Evolutionary conservation across 2,113 vertebrate species (phyloP).

Genomic region (Triplophysa siluroides): DNA sequence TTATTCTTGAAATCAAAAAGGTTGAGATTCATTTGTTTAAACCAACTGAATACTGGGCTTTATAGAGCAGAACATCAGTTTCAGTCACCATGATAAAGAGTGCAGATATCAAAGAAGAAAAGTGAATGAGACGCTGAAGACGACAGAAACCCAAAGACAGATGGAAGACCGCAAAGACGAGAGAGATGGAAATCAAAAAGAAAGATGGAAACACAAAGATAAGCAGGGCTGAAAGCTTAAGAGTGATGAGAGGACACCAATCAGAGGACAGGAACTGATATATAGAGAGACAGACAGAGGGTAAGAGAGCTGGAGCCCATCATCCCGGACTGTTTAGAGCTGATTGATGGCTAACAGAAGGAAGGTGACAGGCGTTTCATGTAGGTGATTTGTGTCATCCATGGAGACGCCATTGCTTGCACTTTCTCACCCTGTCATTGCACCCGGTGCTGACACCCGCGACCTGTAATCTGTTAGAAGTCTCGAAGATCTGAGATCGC

Average conservation of each 20-base stretch:
- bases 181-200: slow-evolving; percentile 32
- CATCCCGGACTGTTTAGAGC: slow-evolving; percentile 27
- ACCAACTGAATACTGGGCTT: slow-evolving; percentile 14
- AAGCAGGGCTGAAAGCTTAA: slow-evolving; percentile 33
- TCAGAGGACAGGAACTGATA: slow-evolving; percentile 26
- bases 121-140: slow-evolving; percentile 41
- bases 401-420: slow-evolving; percentile 19
- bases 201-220: slow-evolving; percentile 34
- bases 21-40: background rate
- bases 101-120: slow-evolving; percentile 16
- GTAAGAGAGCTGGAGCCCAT: slow-evolving; percentile 53
- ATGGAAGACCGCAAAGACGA: slow-evolving; percentile 19
- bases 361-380: slow-evolving; percentile 73
- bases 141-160: slow-evolving; percentile 44
- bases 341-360: slow-evolving; percentile 77
- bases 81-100: background rate
- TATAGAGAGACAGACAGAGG: slow-evolving; percentile 35
- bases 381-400: slow-evolving; percentile 65
- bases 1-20: too few species aligned
- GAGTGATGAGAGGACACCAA: slow-evolving; percentile 42
- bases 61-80: slow-evolving; percentile 12
- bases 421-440: slow-evolving; percentile 23
- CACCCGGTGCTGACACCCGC: slow-evolving; percentile 44
- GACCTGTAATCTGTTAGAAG: slow-evolving; percentile 74
- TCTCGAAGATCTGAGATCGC: slow-evolving; percentile 56